Percentiles rank a stretch among this genome's conserved stretches.
Conservation (phyloP, 2,113 vertebrate genomes). For the Uria aalge region DNA sequence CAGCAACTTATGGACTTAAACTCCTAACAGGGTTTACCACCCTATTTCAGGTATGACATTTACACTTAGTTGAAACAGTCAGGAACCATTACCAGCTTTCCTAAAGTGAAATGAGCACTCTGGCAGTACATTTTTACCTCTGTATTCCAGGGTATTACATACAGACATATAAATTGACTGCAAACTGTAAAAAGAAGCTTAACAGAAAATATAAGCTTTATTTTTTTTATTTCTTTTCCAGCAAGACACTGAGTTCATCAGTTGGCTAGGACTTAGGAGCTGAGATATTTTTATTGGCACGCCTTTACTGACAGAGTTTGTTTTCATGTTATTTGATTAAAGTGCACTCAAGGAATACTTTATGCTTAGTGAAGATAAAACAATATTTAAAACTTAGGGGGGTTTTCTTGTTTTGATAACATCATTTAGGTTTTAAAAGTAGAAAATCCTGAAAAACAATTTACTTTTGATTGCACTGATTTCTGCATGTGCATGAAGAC, state of each 20-base stretch:
- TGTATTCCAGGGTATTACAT: background rate
- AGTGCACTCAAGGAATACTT: background rate
- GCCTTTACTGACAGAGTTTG: background rate
- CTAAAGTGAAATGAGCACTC: background rate
- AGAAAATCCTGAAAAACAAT: background rate
- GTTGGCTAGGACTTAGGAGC: background rate
- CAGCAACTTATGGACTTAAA: background rate
- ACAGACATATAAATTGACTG: background rate
- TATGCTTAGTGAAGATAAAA: background rate
- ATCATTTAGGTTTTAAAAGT: background rate
- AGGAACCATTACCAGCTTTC: background rate
- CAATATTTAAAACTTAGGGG: background rate
- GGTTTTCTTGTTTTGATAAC: background rate
- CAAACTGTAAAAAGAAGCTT: background rate
- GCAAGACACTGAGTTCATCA: background rate
- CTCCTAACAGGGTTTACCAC: background rate
- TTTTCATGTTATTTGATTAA: background rate
- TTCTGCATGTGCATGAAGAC: background rate
- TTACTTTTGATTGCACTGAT: background rate
- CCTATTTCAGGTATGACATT: background rate
- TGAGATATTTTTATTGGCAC: background rate
- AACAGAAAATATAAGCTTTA: background rate
- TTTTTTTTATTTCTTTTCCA: background rate
- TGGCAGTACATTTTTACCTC: background rate
- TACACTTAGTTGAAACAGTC: background rate